Evolutionary conservation across 2,113 vertebrate species (phyloP), one percentile per base, ranked within the genome.

Genomic region (Entomyzon cyanotis): DNA sequence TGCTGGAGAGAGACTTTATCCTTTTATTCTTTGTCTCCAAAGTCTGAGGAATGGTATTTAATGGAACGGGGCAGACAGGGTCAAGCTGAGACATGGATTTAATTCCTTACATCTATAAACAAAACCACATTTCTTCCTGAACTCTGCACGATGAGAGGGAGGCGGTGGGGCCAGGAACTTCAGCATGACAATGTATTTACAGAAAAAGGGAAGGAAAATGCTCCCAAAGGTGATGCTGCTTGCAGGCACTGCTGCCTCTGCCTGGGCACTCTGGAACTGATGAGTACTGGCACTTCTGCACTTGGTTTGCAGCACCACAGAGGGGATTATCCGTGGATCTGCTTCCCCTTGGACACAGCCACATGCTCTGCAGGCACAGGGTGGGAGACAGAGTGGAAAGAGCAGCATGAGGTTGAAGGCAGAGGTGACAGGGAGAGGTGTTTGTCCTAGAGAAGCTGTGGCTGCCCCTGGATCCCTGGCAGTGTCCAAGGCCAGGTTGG

Each of bases 81-180:
- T 93, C 50, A 80, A 91, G 71, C 55, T 3, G 3, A 90, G 64
- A 65, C 67, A 60, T 75, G 70, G 85, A 84, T 94, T 90, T 93
- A 91, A 95, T 86, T 93, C 67, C 22, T 91, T 86, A 88, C 59
- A 47, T 81, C 79, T 74, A 5, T 92, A 74, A 90, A 87, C 46
- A 89, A 77, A 84, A 49, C 11, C 58, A 90, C 28, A n/a, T 92
- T 95, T 83, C 71, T 67, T 71, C 60, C 39, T 80, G 71, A 88
- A 44, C 35, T 59, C 73, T 60, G 30, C 31, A 39, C 2, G 17
- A 31, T 21, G 44, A 85, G 76, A 62, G 25, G 56, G 69, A 70
- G 78, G 35, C 50, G 59, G 25, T 30, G 41, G 59, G 56, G 56
- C 13, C 3, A 14, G 28, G 41, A 33, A 64, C 75, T 93, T 60